phyloP scores from a whole-genome alignment of 2,888 invertebrate species.

The Arge pagana region DNA sequence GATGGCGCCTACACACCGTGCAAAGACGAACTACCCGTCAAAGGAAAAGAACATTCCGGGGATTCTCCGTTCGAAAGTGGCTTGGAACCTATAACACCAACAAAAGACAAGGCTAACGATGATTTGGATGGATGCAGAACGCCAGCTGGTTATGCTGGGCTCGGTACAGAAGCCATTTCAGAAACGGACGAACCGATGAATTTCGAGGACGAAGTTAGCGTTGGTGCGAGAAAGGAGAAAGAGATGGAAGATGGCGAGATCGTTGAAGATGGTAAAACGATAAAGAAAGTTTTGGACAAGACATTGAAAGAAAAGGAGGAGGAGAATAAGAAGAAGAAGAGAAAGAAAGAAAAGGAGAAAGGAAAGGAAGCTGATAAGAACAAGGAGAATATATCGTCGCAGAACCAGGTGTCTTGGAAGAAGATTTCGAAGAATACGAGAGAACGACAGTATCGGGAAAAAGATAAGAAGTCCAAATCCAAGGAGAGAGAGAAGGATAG shows the following conservation, averaged over 20 bases:
- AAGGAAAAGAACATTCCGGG: slow-evolving; percentile 28
- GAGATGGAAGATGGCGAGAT: slow-evolving; percentile 56
- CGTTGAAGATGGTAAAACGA: slow-evolving; percentile 42
- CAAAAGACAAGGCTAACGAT: slow-evolving; percentile 46
- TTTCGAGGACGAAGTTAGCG: slow-evolving; percentile 54
- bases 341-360: slow-evolving; percentile 61
- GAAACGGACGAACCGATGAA: slow-evolving; percentile 57
- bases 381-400: slow-evolving; percentile 60
- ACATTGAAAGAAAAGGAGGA: slow-evolving; percentile 45
- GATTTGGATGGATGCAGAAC: slow-evolving; percentile 56
- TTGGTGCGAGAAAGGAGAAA: slow-evolving; percentile 55
- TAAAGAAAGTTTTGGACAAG: slow-evolving; percentile 43
- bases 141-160: slow-evolving; percentile 53
- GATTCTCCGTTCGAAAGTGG: slow-evolving; percentile 43
- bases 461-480: slow-evolving; percentile 53
- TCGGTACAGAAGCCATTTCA: slow-evolving; percentile 59
- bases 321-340: slow-evolving; percentile 60
- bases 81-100: slow-evolving; percentile 53
- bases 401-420: slow-evolving; percentile 70
- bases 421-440: slow-evolving; percentile 78
- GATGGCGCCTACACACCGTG: slow-evolving; percentile 55
- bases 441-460: slow-evolving; percentile 78
- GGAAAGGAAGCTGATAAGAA: slow-evolving; percentile 59
- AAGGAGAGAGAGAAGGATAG: slow-evolving; percentile 44
- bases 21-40: slow-evolving; percentile 50